Base-by-base conservation (phyloP, 2,113 vertebrate genomes). In the Perca fluviatilis region DNA sequence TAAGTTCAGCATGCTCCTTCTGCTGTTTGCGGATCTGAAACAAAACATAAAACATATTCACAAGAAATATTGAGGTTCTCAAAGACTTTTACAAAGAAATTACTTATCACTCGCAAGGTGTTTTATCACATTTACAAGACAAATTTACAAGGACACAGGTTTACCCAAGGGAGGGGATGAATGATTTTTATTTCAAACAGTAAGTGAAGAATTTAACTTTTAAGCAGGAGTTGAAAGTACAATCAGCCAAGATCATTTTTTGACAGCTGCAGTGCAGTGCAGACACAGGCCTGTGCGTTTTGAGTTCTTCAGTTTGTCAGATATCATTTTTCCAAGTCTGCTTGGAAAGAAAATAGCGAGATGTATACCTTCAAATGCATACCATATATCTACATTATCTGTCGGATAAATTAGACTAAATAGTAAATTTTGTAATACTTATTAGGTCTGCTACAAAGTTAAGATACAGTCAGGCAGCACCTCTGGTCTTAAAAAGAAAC, bases 1-100 rank as follows among this genome's bases (percentile, higher is more conserved):
- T 99, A 3, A 99, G 95, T 61, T 99, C 98, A 0, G 98, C 97
- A 1, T 99, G 98, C 69, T 99, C 98, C 53, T 99, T 99, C 95
- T 99, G 98, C 71, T 99, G 98, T 88, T 99, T 99, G 46, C 98
- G 97, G 71, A 99, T 98, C 98, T 99, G 68, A 74, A 79, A 84
- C 2, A 70, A 64, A 58, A 72, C 3, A 83, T 0, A 27, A 57
- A 4, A 66, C 14, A 82, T 3, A 68, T 62, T 51, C 4, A 53
- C 3, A 40, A n/a, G 1, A 61, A 62, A 47, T 5, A 4, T 3
- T 63, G 25, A 70, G 13, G n/a, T n/a, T 67, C 6, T 27, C 15
- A 27, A 57, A 16, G 47, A 27, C 30, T n/a, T 71, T 64, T 9
- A 54, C 16, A 69, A 47, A 74, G 18, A 47, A 21, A 30, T 30